phyloP scores from a whole-genome alignment of 2,797 vertebrate genomes.

The Cyprinodon diabolis region DNA sequence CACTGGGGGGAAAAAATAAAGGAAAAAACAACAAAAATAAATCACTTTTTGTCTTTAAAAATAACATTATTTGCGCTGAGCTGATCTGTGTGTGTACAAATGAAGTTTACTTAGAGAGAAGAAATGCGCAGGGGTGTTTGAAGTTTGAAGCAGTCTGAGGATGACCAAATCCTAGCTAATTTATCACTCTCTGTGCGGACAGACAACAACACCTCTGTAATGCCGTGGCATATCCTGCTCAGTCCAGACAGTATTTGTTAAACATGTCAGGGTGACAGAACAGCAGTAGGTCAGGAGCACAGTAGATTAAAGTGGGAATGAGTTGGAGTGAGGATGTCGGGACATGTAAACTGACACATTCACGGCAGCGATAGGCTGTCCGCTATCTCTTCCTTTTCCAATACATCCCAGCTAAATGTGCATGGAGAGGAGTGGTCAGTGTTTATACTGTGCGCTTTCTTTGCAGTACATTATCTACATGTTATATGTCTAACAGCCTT shows the following conservation, averaged over 20 bases:
- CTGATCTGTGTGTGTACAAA: constrained; percentile 19
- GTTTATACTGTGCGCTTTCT: constrained; percentile 52
- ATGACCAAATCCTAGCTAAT: constrained; percentile 52
- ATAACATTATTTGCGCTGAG: constrained; percentile 14
- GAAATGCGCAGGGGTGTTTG: constrained; percentile 31
- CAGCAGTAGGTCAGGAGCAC: constrained; percentile 88
- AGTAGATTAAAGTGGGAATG: constrained; percentile 72
- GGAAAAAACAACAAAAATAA: constrained; percentile 17
- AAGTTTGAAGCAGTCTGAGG: constrained; percentile 57
- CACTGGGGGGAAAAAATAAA: constrained; percentile 5
- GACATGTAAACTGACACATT: constrained; percentile 71
- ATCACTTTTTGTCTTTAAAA: constrained; percentile 25
- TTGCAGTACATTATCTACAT: constrained; percentile 7
- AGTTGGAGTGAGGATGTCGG: constrained; percentile 68
- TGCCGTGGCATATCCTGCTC: constrained; percentile 52
- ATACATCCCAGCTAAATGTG: constrained; percentile 47
- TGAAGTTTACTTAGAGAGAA: constrained; percentile 17
- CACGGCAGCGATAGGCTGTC: constrained; percentile 52
- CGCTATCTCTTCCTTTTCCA: constrained; percentile 53
- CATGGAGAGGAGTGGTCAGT: constrained; percentile 11
- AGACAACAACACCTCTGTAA: constrained; percentile 68
- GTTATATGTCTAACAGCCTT: constrained; percentile 11
- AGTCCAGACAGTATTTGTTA: constrained; percentile 90
- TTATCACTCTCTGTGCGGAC: constrained; percentile 56
- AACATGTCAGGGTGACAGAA: constrained; percentile 95